These are phyloP conservation scores for Falco biarmicus DNA, from an alignment of 2,797 vertebrate genomes.

Conservation along the genomic window DNA sequence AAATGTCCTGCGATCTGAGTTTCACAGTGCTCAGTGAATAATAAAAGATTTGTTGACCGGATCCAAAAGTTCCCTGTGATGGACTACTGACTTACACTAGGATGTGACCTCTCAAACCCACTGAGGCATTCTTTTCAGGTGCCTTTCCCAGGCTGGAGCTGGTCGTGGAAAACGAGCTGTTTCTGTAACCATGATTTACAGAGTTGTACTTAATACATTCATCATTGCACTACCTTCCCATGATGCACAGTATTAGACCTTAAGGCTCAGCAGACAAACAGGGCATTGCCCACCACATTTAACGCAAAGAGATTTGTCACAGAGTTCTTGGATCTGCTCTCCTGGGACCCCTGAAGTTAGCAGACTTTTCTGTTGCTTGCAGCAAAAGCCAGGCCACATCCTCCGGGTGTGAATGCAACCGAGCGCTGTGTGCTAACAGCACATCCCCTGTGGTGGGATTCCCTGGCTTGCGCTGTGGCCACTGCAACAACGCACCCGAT, in stretches of 20 bases:
- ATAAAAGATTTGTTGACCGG: background rate
- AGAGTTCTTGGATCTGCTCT: background rate
- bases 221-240: fast-evolving
- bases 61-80: background rate
- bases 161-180: background rate
- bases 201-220: background rate
- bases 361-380: background rate
- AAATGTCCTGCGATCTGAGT: background rate
- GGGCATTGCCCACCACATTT: background rate
- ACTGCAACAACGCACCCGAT: background rate
- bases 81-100: background rate
- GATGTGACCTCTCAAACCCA: background rate
- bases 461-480: background rate
- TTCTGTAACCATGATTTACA: background rate
- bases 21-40: background rate
- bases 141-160: background rate
- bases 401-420: background rate
- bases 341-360: background rate
- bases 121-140: background rate
- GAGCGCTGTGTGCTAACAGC: fast-evolving
- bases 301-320: background rate
- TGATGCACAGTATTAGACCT: background rate
- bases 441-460: background rate
- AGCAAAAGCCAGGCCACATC: background rate
- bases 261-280: background rate